Percentiles rank a stretch among this genome's conserved stretches.
phyloP scores from a whole-genome alignment of 2,888 invertebrate species.

The Tetanocera ferruginea region DNA sequence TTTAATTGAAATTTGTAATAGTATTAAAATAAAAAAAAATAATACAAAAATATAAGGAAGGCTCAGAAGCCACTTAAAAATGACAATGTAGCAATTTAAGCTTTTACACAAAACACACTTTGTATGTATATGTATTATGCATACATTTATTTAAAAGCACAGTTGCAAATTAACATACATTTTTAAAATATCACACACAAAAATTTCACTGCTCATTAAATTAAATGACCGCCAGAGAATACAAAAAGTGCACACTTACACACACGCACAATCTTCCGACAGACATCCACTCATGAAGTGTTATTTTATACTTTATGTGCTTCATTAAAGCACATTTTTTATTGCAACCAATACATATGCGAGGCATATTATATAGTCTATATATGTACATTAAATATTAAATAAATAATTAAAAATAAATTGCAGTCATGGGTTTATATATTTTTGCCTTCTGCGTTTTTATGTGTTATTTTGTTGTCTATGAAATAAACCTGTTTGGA shows the following conservation, averaged over 20 bases:
- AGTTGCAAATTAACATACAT: neutral
- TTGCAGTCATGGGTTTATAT: no score
- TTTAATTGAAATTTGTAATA: neutral
- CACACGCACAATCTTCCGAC: neutral
- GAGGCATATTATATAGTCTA: no score
- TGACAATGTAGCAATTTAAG: no score
- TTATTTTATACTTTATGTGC: neutral
- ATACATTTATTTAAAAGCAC: neutral
- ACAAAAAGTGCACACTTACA: neutral
- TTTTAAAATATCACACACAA: neutral
- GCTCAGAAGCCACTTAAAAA: no score
- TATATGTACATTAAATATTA: no score
- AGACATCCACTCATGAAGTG: neutral
- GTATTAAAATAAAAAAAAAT: neutral
- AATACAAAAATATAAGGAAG: no score
- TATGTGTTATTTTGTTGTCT: no score
- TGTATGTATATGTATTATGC: neutral
- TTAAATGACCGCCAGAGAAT: constrained; percentile 12
- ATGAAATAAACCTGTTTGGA: no score
- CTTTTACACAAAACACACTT: no score
- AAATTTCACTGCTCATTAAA: neutral
- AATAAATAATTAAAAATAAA: no score
- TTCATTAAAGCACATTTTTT: neutral
- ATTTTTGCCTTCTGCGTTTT: no score
- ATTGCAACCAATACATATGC: no score